Evolutionary conservation across 2,113 vertebrate species (phyloP).

Genomic region (Elachura formosa): DNA sequence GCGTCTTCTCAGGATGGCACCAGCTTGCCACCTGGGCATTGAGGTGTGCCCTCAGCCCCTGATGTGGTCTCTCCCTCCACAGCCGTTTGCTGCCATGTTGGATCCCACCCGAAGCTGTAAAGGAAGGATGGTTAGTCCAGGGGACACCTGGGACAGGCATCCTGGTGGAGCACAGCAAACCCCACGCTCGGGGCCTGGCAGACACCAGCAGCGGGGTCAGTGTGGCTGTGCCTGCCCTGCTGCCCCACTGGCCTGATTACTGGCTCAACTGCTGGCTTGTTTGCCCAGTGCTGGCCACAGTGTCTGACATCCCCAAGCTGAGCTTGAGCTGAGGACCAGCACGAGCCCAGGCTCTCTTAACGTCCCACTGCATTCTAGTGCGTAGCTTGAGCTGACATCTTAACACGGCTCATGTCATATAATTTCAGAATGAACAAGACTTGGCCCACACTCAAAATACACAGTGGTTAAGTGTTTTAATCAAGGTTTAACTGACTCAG

Average conservation of each 20-base stretch:
- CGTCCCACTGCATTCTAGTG: accelerated
- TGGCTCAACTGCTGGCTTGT: accelerated
- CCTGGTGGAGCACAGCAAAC: not conserved
- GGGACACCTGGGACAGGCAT: not conserved
- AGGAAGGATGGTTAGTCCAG: too few species aligned
- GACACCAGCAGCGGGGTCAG: not conserved
- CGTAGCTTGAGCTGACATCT: not conserved
- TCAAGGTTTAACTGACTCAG: conserved; percentile 27
- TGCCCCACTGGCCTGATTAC: not conserved
- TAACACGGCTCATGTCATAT: not conserved
- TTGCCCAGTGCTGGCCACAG: not conserved
- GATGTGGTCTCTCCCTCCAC: not conserved
- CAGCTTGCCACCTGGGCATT: not conserved
- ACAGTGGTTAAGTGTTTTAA: conserved; percentile 26
- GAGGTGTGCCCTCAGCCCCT: not conserved
- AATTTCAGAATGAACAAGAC: not conserved
- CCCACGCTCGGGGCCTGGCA: accelerated
- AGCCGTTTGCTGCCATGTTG: accelerated
- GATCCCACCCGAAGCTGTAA: not conserved
- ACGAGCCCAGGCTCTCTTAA: not conserved
- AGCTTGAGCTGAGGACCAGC: not conserved
- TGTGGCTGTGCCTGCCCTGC: accelerated
- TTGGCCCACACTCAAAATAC: conserved; percentile 38
- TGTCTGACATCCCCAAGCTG: not conserved
- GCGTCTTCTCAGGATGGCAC: not conserved